phyloP scores from a whole-genome alignment of 2,113 vertebrate genomes.

The Haemorhous mexicanus region DNA sequence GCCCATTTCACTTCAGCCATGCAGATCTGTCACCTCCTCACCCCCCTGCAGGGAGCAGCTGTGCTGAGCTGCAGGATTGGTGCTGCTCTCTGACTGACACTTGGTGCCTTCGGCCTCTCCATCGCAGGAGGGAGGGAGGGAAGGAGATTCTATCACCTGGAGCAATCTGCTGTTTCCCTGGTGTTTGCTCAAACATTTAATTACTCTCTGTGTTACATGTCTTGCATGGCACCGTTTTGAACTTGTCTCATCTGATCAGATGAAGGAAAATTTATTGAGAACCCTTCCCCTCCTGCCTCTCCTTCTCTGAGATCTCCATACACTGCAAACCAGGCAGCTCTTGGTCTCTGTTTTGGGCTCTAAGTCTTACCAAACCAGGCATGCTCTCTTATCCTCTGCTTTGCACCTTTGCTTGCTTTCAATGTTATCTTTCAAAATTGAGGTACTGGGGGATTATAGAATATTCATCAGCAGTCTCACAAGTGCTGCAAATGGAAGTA shows the following conservation, averaged over 20 bases:
- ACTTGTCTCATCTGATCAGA: not conserved
- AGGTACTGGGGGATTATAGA: not conserved
- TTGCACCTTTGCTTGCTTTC: not conserved
- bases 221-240: not conserved
- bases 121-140: not conserved
- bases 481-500: not conserved
- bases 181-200: not conserved
- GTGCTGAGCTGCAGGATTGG: not conserved
- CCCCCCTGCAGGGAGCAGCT: accelerated
- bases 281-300: not conserved
- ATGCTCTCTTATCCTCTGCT: not conserved
- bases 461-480: not conserved
- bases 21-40: not conserved
- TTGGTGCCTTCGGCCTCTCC: not conserved
- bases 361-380: not conserved
- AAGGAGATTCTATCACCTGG: not conserved
- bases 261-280: not conserved
- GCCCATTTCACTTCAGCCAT: not conserved
- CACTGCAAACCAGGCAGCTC: not conserved
- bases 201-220: not conserved
- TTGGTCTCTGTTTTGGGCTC: not conserved
- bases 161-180: not conserved
- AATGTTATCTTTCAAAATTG: not conserved
- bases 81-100: not conserved
- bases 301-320: not conserved